Evolutionary conservation across 2,113 vertebrate genomes (phyloP), one percentile per base, ranked within the genome.

Genomic region (Nerophis lumbriciformis): DNA sequence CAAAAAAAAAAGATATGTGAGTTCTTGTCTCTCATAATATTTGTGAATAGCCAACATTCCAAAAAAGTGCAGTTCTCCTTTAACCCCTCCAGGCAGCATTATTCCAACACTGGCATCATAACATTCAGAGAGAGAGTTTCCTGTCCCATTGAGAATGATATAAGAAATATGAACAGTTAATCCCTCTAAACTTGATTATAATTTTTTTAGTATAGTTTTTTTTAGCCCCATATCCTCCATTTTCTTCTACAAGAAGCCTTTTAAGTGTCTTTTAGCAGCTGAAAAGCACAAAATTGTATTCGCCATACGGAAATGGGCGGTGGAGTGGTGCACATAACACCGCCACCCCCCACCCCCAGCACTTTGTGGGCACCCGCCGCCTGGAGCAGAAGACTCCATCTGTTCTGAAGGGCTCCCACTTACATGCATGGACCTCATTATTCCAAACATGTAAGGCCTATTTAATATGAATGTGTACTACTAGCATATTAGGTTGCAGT

Each of bases 351-450:
- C 28, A 8, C 54, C 39, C 42, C 39, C 39, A 8, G 39, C 8
- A 57, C n/a, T 57, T 39, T 19, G 54, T 57, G 38, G 37, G 9
- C 12, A 38, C 42, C 54, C 54, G 16, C n/a, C 2, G 38, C 54
- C 54, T 57, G 15, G n/a, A 57, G 54, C n/a, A 57, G n/a, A 57
- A 44, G n/a, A 57, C 54, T 42, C 54, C 54, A 56, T 56, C 54
- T 57, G 54, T 57, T 57, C 42, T 57, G 37, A 57, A 57, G 54
- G 54, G 54, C 38, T 57, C 13, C 37, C 39, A 44, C 55, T 44
- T 44, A 1, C n/a, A 57, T 10, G 54, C 38, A 42, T 37, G 9
- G 54, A 42, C 38, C 39, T 57, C 16, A 44, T 57, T 42, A 57
- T 57, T 57, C 44, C 10, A 6, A 44, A 57, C 54, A 57, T 42